Percentiles rank a stretch among this genome's conserved stretches.
Evolutionary conservation across 1,140 invertebrate species (phyloP).

Genomic region (Diachasmimorpha longicaudata): DNA sequence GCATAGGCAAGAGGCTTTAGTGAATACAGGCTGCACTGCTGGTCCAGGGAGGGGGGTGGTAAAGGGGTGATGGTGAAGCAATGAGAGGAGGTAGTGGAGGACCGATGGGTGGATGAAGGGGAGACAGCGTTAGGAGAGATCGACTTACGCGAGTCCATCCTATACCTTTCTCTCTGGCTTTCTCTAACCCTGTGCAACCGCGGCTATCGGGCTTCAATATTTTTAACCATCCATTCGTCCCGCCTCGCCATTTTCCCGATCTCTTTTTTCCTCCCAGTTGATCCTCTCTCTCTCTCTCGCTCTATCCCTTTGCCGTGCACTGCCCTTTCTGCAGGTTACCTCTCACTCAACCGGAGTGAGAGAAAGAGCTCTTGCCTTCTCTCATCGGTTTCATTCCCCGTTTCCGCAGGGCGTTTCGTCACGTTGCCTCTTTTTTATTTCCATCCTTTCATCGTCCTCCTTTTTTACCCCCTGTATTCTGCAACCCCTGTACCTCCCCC

Average conservation of each 20-base stretch:
- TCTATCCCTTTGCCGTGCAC: background rate
- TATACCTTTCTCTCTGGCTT: background rate
- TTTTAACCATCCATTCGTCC: slow-evolving; percentile 36
- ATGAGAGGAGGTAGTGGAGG: background rate
- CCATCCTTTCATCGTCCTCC: background rate
- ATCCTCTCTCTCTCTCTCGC: no score
- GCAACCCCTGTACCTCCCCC: background rate
- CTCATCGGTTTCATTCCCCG: slow-evolving; percentile 30
- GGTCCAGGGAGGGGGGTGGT: background rate
- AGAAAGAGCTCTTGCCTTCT: slow-evolving; percentile 1
- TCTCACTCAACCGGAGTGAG: background rate
- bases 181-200: slow-evolving; percentile 20
- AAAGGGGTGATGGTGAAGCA: background rate
- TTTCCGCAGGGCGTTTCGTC: slow-evolving; percentile 25
- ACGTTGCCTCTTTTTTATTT: slow-evolving; percentile 12
- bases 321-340: background rate
- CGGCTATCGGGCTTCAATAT: slow-evolving; percentile 36
- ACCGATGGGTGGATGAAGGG: background rate
- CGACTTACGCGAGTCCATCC: slow-evolving; percentile 26
- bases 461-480: background rate
- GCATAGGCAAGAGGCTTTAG: background rate
- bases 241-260: slow-evolving; percentile 29
- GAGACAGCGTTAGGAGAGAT: slow-evolving; percentile 1
- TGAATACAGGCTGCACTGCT: background rate
- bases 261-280: background rate